Evolutionary conservation across 2,797 vertebrate species (phyloP).

Genomic region (Sebastes hubbsi): DNA sequence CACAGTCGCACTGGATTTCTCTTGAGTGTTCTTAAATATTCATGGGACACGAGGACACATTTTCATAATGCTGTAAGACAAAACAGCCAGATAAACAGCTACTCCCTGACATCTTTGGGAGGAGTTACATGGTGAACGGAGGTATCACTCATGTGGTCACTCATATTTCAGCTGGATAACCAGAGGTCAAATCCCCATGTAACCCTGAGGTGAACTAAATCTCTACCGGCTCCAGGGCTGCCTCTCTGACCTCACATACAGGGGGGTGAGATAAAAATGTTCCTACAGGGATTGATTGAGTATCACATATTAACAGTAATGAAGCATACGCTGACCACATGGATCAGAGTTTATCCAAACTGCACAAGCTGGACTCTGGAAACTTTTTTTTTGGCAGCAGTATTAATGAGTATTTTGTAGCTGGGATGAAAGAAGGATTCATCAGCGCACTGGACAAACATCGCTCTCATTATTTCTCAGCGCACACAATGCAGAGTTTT

Average conservation of each 20-base stretch:
- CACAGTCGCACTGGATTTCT: neutral
- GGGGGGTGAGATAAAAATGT: neutral
- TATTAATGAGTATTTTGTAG: conserved; percentile 18
- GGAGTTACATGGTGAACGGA: neutral
- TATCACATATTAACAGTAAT: neutral
- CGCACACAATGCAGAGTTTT: neutral
- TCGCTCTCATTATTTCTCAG: conserved; percentile 26
- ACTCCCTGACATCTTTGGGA: neutral
- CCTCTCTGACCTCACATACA: neutral
- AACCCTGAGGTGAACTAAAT: neutral
- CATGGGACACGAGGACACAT: neutral
- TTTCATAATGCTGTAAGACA: neutral
- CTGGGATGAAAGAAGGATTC: conserved; percentile 21
- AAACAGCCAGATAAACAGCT: neutral
- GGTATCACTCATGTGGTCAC: neutral
- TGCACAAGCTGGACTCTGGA: neutral
- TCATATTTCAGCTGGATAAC: neutral
- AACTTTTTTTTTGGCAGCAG: neutral
- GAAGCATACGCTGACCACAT: neutral
- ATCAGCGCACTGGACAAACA: conserved; percentile 6
- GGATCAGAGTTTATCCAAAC: conserved; percentile 5
- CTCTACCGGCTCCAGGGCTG: neutral
- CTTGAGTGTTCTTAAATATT: neutral
- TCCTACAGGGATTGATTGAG: neutral
- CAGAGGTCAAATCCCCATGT: neutral